Base-by-base conservation (phyloP, 2,113 vertebrate genomes). In the Alethe castanea region DNA sequence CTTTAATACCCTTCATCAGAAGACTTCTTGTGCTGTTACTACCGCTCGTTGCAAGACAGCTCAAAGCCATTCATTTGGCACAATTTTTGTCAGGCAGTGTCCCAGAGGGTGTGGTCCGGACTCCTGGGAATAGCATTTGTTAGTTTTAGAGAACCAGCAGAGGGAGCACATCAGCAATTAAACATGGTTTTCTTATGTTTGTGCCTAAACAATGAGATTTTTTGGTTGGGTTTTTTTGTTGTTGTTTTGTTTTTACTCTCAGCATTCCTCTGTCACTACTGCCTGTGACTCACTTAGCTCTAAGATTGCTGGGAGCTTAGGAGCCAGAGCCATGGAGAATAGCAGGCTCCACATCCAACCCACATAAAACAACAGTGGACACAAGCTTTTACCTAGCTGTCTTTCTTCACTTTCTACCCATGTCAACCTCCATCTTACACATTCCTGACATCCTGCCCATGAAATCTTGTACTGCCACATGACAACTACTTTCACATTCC, bases 141-240 rank as follows among this genome's bases (percentile, higher is more conserved):
- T 35, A 86, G 92, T 81, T 94, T 62, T 60, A 47, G 36, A 64
- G 64, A 88, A 83, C 95, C 96, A 94, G 96, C 96, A 97, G 96
- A 96, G 96, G 96, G 96, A 97, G 96, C 95, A 96, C 95, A 94
- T 90, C 47, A 94, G 95, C 95, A 96, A 93, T 96, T 90, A 92
- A 96, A 90, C 64, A 86, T 81, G 86, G 80, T 38, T 97, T 92
- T 88, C 88, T 94, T 77, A 52, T 88, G 59, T 54, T 81, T 81
- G 47, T 88, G 80, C 90, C 93, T 92, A 92, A 96, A 96, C 93
- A 95, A 96, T 93, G 67, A 59, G n/a, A 83, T 72, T 85, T 95
- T 85, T 86, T 80, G 69, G 81, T 79, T 94, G 54, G 10, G 31
- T 78, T 82, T 60, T 64, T 28, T 71, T 94, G 69, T 74, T 95